Evolutionary conservation across 2,797 vertebrate genomes (phyloP).

Genomic region (Sciurus vulgaris): DNA sequence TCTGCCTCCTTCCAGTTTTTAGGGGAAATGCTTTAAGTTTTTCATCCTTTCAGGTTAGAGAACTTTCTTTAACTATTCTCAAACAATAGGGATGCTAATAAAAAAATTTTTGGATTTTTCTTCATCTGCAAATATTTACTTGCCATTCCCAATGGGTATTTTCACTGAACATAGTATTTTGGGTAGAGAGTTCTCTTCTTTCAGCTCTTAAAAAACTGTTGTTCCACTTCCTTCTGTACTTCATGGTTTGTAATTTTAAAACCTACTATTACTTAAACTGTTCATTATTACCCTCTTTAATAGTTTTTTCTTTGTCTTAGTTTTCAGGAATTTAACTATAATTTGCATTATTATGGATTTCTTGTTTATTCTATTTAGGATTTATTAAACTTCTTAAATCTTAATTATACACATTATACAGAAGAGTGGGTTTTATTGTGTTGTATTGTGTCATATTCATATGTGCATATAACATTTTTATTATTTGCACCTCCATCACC

Average conservation of each 20-base stretch:
- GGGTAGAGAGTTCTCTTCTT: background rate
- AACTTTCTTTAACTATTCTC: background rate
- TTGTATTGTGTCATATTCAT: too few relatives aligned
- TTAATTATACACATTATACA: background rate
- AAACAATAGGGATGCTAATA: background rate
- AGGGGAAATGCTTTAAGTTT: too few relatives aligned
- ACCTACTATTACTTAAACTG: background rate
- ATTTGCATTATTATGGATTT: background rate
- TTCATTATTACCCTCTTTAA: background rate
- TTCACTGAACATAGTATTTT: background rate
- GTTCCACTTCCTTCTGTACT: too few relatives aligned
- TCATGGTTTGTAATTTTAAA: too few relatives aligned
- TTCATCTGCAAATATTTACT: background rate
- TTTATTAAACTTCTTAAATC: background rate
- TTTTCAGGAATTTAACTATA: conserved; percentile 21
- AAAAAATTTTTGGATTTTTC: background rate
- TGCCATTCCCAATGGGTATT: background rate
- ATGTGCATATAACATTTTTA: too few relatives aligned
- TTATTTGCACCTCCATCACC: too few relatives aligned
- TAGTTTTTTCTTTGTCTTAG: background rate
- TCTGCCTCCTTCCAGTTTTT: too few relatives aligned
- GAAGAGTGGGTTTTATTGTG: too few relatives aligned
- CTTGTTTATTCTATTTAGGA: background rate
- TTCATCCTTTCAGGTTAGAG: background rate
- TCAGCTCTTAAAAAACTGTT: too few relatives aligned